Evolutionary conservation across 2,113 vertebrate species (phyloP).

Genomic region (Odobenus rosmarus): DNA sequence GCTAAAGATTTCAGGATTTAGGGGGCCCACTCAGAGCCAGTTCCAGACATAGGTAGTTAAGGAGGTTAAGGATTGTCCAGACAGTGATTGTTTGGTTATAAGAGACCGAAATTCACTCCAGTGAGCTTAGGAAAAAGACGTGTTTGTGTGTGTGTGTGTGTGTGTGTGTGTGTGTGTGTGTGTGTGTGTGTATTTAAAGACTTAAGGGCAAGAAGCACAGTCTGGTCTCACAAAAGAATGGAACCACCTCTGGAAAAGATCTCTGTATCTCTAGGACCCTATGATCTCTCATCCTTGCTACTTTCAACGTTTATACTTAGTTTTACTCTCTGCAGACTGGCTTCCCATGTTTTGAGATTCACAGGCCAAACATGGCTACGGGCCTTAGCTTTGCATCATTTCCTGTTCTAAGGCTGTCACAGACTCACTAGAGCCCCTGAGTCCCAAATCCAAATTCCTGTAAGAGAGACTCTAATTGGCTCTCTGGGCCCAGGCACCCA

Average conservation of each 20-base stretch:
- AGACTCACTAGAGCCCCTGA: neutral
- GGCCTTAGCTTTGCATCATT: neutral
- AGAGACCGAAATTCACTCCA: neutral
- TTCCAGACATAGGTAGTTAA: neutral
- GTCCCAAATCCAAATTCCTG: neutral
- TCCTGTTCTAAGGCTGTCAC: neutral
- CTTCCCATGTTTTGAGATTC: neutral
- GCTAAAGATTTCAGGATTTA: neutral
- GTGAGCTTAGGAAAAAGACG: neutral
- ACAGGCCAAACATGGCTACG: neutral
- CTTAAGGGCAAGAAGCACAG: neutral
- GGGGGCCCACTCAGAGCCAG: neutral
- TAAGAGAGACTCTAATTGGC: neutral
- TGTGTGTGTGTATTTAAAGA: neutral
- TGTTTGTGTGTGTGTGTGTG: neutral
- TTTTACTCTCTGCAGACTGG: neutral
- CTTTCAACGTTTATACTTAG: neutral
- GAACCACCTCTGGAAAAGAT: neutral
- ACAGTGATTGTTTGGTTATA: neutral
- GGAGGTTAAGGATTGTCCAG: neutral
- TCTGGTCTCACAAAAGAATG: neutral
- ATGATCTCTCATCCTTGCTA: neutral
- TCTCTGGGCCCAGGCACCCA: neutral
- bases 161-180: neutral
- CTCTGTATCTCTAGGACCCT: neutral